Base-by-base conservation (phyloP, 1,140 invertebrate genomes). In the Heliothis subflexa region DNA sequence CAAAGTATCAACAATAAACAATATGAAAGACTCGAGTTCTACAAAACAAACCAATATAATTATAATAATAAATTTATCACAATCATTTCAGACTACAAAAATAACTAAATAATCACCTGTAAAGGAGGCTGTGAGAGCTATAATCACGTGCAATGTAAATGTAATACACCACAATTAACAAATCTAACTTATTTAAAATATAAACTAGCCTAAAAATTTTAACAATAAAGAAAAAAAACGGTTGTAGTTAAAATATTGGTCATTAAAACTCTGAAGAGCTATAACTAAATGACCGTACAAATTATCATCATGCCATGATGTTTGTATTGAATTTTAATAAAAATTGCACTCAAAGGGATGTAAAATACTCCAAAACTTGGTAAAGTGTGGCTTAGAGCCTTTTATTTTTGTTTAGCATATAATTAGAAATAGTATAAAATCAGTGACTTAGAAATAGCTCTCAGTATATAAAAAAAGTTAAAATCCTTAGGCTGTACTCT, bases 161-260 rank as follows among this genome's bases (percentile, higher is more conserved):
- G 84, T 88, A 90, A 89, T 91, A 94, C 92, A 93, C 90, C 91
- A 92, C 92, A 93, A 86, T 93, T 94, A 94, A 94, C 91, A 93
- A 94, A 94, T 90, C 92, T 94, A 94, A 94, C 92, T 94, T 94
- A 93, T 91, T 85, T 82, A 83, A 92, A 94, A 92, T 93, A 93
- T 94, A 94, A 93, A 93, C 91, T 94, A 94, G 93, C 92, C 93
- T 94, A 94, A 94, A 94, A 91, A 93, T 94, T 94, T 94, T 94
- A 94, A 94, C 93, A 94, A 93, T 91, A 90, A 91, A 90, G 84
- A 87, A 88, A 86, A n/a, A 25, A 92, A 92, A 93, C 88, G 86
- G 88, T 88, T 92, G 85, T 85, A 89, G 84, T 87, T 91, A 92
- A 94, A 92, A 91, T 89, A 94, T 93, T 94, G 91, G 91, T 93